Conservation (phyloP, 2,113 vertebrate species). For the Empidonax alnorum region DNA sequence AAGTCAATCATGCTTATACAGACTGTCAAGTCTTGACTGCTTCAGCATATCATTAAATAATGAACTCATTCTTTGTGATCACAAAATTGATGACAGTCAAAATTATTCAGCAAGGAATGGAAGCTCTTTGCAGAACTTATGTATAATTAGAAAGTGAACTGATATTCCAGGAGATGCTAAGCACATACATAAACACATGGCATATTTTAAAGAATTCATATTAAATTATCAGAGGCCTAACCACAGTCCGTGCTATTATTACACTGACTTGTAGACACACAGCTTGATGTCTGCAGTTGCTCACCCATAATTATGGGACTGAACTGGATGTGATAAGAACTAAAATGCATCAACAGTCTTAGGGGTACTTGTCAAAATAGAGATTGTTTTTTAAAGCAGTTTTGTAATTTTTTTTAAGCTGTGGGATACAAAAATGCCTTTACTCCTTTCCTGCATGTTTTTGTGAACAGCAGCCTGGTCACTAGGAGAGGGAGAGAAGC, state of each 20-base stretch:
- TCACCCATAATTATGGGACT: neutral
- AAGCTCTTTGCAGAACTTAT: neutral
- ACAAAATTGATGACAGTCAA: neutral
- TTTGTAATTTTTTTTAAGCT: neutral
- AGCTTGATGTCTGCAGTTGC: neutral
- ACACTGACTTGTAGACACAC: neutral
- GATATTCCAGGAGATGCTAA: slow-evolving; percentile 12
- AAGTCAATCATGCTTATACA: slow-evolving; percentile 27
- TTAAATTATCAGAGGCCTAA: neutral
- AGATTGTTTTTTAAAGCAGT: neutral
- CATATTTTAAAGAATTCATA: neutral
- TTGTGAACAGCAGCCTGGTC: neutral
- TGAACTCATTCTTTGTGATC: slow-evolving; percentile 21
- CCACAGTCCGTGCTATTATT: neutral
- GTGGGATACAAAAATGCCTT: neutral
- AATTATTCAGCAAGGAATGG: slow-evolving; percentile 12
- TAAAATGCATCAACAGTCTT: neutral
- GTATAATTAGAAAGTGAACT: slow-evolving; percentile 12
- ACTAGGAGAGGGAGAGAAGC: neutral
- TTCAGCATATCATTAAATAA: slow-evolving; percentile 53
- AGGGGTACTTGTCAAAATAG: neutral
- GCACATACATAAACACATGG: neutral
- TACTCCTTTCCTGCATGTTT: neutral
- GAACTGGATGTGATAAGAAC: neutral
- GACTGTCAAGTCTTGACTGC: slow-evolving; percentile 28